Evolutionary conservation across 1,140 invertebrate genomes (phyloP), one percentile per base, ranked within the genome.

Genomic region (Lucilia cuprina): DNA sequence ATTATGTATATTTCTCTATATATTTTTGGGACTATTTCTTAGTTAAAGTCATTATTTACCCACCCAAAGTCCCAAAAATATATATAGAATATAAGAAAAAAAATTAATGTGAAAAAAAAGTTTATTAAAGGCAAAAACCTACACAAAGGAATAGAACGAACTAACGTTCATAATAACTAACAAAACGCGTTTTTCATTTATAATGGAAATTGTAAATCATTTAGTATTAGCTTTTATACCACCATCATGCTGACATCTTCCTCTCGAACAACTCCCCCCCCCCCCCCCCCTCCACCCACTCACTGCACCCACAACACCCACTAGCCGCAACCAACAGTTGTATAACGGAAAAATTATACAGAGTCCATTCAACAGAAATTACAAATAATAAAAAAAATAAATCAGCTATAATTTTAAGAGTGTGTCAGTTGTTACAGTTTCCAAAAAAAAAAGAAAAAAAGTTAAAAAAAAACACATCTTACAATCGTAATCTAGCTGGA

Each of bases 171-270:
- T 70, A 70, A n/a, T 14, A n/a, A 60, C 50, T n/a, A 65, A 21
- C 8, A 70, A 25, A 80, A 80, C 47, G 77, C 77, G 77, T 80
- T 80, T 80, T 50, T 50, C 77, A 49, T 80, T 80, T 80, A 49
- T 50, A 80, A 80, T 80, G 77, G 77, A 50, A 80, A 49, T 50
- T 80, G 21, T 80, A 80, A 80, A 80, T 80, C 77, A 80, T 80
- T 80, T 21, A 25, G 77, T 30, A 80, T 80, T 80, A 80, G 77
- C 77, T 47, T 80, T 80, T 50, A 55, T n/a, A 17, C 12, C 50
- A 55, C 12, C 50, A 55, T 55, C 12, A 55, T 55, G 50, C 17
- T 55, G 50, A n/a, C 55, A n/a, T n/a, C 25, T 30, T 30, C 25
- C 25, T 30, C 25, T n/a, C n/a, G n/a, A 30, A 30, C 25, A n/a